A percentile compares a stretch with the other conserved stretches of the same genome.
Evolutionary conservation across 2,888 invertebrate genomes (phyloP).

Genomic region (Netelia virgata): DNA sequence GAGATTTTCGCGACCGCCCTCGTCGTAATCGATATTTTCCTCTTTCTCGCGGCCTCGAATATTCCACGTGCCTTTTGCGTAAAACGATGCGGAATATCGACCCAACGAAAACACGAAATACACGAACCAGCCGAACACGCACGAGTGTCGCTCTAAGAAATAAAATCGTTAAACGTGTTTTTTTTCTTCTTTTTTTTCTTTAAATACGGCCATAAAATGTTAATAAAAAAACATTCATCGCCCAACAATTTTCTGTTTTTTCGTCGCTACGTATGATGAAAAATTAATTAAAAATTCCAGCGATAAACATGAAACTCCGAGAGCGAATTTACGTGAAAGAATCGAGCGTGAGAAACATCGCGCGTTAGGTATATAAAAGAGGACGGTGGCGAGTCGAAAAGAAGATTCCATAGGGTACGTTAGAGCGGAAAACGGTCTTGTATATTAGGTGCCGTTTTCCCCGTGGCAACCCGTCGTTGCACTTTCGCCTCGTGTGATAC

Average conservation of each 20-base stretch:
- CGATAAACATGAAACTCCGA: neutral
- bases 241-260: neutral
- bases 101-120: conserved; percentile 57
- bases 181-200: neutral
- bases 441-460: conserved; percentile 3
- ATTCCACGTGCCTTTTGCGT: conserved; percentile 62
- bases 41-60: conserved; percentile 34
- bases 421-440: conserved; percentile 48
- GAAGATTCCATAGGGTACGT: conserved; percentile 65
- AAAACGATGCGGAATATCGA: conserved; percentile 68
- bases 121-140: conserved; percentile 41
- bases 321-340: neutral
- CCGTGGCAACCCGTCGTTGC: conserved; percentile 20
- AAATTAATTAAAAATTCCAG: neutral
- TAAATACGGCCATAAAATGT: neutral
- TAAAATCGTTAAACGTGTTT: neutral
- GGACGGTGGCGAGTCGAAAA: conserved; percentile 39
- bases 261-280: neutral
- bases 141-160: neutral
- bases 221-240: neutral
- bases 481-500: conserved; percentile 39
- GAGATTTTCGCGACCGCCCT: conserved; percentile 59
- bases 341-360: neutral
- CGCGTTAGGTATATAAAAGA: neutral
- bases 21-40: conserved; percentile 38